A percentile compares a stretch with the other conserved stretches of the same genome.
Evolutionary conservation across 1,140 invertebrate genomes (phyloP).

Genomic region (Vollenhovia emeryi): DNA sequence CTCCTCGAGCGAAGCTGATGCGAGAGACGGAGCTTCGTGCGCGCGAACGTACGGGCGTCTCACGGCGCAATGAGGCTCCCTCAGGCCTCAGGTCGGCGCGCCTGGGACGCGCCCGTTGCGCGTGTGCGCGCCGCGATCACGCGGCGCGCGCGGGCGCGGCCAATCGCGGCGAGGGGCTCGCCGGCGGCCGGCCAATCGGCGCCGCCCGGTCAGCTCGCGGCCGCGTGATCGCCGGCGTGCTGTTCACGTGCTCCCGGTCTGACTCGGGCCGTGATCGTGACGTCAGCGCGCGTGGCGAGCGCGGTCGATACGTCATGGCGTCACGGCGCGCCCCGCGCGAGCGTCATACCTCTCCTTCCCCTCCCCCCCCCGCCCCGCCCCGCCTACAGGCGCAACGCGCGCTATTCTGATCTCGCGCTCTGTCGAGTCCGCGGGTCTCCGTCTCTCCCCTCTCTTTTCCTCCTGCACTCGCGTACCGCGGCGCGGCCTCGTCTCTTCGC

Average conservation of each 20-base stretch:
- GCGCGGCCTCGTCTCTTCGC: background rate
- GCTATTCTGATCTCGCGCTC: background rate
- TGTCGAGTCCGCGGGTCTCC: background rate
- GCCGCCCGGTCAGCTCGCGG: conserved; percentile 74
- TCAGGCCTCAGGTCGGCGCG: conserved; percentile 69
- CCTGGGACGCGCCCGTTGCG: conserved; percentile 58
- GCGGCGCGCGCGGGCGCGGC: conserved; percentile 74
- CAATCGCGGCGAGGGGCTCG: conserved; percentile 84
- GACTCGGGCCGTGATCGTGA: conserved; percentile 85
- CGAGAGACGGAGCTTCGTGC: conserved; percentile 60
- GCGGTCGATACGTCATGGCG: conserved; percentile 82
- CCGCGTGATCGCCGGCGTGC: conserved; percentile 84
- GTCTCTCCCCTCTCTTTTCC: conserved; percentile 46
- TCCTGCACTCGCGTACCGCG: background rate
- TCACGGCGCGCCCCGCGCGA: conserved; percentile 65
- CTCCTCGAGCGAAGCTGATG: conserved; percentile 57
- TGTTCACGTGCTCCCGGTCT: conserved; percentile 85
- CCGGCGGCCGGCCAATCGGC: conserved; percentile 80
- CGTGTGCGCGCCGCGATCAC: conserved; percentile 72
- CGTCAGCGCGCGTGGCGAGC: conserved; percentile 83
- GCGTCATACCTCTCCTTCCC: conserved; percentile 73
- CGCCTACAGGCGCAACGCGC: too few species aligned
- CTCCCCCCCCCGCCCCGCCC: too few species aligned
- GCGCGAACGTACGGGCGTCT: conserved; percentile 71
- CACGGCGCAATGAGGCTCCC: conserved; percentile 79